Evolutionary conservation across 2,888 invertebrate genomes (phyloP).

Genomic region (Bombylius discolor): DNA sequence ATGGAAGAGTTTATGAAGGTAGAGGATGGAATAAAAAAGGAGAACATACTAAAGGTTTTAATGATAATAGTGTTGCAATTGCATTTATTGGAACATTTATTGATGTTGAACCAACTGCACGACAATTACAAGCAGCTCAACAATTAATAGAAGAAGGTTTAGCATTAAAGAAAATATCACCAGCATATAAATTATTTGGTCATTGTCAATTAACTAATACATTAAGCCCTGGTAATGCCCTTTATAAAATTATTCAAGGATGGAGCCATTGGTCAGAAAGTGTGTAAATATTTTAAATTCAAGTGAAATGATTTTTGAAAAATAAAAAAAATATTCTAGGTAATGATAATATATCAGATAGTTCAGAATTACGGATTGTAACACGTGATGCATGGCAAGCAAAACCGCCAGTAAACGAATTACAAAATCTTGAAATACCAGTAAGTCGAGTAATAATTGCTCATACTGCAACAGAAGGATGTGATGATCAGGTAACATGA

Average conservation of each 20-base stretch:
- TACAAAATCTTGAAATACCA: constrained; percentile 33
- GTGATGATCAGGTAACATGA: neutral
- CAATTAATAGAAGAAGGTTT: constrained; percentile 48
- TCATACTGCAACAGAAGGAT: neutral
- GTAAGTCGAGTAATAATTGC: constrained; percentile 1
- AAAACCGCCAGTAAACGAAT: constrained; percentile 39
- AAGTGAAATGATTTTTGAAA: no score
- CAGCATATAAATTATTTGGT: constrained; percentile 52
- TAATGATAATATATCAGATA: constrained; percentile 13
- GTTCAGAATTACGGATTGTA: constrained; percentile 42
- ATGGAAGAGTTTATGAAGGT: constrained; percentile 30
- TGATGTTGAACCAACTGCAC: constrained; percentile 33
- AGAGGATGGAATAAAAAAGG: constrained; percentile 27
- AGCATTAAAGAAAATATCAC: constrained; percentile 40
- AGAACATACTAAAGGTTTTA: constrained; percentile 28
- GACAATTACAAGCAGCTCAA: constrained; percentile 42
- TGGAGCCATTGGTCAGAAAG: constrained; percentile 48
- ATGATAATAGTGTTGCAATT: constrained; percentile 27
- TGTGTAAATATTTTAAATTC: no score
- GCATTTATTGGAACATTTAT: constrained; percentile 24
- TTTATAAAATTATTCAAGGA: constrained; percentile 46
- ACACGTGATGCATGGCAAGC: constrained; percentile 49
- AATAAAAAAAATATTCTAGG: constrained; percentile 5
- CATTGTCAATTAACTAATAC: constrained; percentile 54
- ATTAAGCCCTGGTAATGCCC: constrained; percentile 51